Base-by-base conservation (phyloP, 1,140 invertebrate species). In the Lucilia cuprina region DNA sequence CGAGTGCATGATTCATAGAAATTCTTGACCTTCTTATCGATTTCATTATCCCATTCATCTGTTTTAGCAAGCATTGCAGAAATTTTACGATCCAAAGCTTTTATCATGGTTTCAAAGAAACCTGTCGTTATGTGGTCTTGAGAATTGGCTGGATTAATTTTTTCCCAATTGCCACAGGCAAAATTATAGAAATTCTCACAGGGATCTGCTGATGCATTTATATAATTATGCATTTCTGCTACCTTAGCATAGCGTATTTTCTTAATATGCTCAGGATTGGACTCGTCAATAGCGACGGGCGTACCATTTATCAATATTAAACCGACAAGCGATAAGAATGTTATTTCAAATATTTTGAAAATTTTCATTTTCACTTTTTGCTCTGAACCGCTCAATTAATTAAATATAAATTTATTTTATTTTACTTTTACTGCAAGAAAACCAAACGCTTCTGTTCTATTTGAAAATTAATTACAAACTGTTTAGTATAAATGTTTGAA, bases 141-240 rank as follows among this genome's bases (percentile, higher is more conserved):
- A 5, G 12, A 49, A 0, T 17, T 35, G 7, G 89, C 89, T 12
- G 87, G 86, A 85, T 90, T 90, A 2, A 87, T 84, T 8, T 83
- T 80, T 0, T 92, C 89, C 94, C 94, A 96, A 84, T 94, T 94
- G 7, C 95, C 95, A 85, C 95, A 96, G 0, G 92, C 92, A 78
- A 93, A 94, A 85, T 93, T 85, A 85, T 94, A 94, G 86, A 94
- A 95, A 87, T 95, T 92, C 0, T 93, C 88, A 83, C 94, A 95
- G 47, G 94, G 94, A 88, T 94, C 89, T 0, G 89, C 92, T 3
- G 85, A 89, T 21, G 85, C 86, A 86, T 94, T 91, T 91, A 95
- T 89, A 9, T 84, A 88, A 49, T 84, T 88, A 0, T 83, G 9
- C 5, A 90, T 88, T 25, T 88, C 87, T 0, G 86, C 86, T 0